Evolutionary conservation across 2,888 invertebrate genomes (phyloP).

Genomic region (Cheilosia scutellata): DNA sequence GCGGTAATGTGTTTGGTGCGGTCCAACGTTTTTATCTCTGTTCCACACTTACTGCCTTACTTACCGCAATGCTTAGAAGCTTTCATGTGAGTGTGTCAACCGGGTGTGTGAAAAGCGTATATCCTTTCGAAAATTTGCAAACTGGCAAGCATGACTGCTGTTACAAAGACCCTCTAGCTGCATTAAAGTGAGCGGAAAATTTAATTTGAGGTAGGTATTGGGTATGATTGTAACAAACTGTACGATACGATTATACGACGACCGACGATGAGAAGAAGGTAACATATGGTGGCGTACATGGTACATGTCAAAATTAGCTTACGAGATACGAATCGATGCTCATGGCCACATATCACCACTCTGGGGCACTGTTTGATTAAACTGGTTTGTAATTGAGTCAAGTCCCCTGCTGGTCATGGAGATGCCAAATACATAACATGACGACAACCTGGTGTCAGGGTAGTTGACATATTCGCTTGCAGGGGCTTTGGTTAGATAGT

Average conservation of each 20-base stretch:
- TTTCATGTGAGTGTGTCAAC: constrained; percentile 15
- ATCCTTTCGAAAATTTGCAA: constrained; percentile 24
- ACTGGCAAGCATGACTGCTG: constrained; percentile 22
- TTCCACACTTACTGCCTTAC: constrained; percentile 44
- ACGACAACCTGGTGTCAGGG: constrained; percentile 38
- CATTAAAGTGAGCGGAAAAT: constrained; percentile 62
- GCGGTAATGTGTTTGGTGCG: constrained; percentile 1
- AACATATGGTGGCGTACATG: constrained; percentile 23
- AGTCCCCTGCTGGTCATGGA: constrained; percentile 34
- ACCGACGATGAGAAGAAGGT: not conserved
- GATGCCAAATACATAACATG: constrained; percentile 29
- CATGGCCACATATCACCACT: constrained; percentile 40
- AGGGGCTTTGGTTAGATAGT: constrained; percentile 28
- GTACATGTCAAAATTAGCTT: constrained; percentile 45
- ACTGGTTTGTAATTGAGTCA: constrained; percentile 55
- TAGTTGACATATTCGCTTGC: constrained; percentile 45
- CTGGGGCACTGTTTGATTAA: constrained; percentile 31
- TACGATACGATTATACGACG: constrained; percentile 6
- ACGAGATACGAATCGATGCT: constrained; percentile 52
- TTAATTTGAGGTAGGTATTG: constrained; percentile 32
- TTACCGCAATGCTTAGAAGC: constrained; percentile 49
- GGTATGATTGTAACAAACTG: not conserved
- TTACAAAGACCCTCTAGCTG: constrained; percentile 38
- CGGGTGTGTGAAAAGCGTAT: not conserved
- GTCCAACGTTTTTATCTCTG: constrained; percentile 29